Base-by-base conservation (phyloP, 2,797 vertebrate species). In the Salmo trutta region DNA sequence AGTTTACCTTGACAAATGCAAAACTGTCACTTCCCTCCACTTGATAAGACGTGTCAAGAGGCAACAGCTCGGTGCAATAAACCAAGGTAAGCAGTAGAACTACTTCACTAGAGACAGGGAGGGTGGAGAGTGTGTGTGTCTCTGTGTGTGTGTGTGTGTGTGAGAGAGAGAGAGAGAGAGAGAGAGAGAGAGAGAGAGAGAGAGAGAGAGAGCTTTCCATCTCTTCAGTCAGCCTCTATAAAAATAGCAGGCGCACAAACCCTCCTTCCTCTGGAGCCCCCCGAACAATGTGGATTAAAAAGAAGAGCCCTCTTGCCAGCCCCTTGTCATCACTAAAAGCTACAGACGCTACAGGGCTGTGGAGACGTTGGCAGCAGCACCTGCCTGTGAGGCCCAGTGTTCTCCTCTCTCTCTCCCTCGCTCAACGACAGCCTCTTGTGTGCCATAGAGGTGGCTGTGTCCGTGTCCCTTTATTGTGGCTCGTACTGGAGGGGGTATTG, bases 401-500 rank as follows among this genome's bases (percentile, higher is more conserved):
- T 15, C 68, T 21, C 68, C 68, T 41, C 27, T 4, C 41, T 36
- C 15, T 4, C 41, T 36, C 15, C 5, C 65, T 68, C 27, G 16
- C 67, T 69, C 67, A 2, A 14, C 14, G 15, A 77, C 84, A 78
- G 82, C 87, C 91, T 90, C 88, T 89, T 87, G 85, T 90, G 89
- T 82, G 85, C 91, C 90, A 91, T 84, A 87, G 90, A 92, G 90
- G 91, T 90, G 90, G 88, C 90, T 90, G 85, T 89, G 88, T 92
- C 88, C 91, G 78, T 91, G 91, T 91, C 91, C 88, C 85, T 82
- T 90, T 78, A 93, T 91, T 92, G 90, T 92, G 80, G 87, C 79
- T 73, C 70, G 86, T 86, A 91, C 91, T 90, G 74, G 90, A 92
- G 91, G 89, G 87, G 88, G 88, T 90, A 93, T 93, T 94, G 93